These are phyloP conservation scores for Sigmodon hispidus DNA, from an alignment of 2,113 vertebrate species.

Conservation along the genomic window DNA sequence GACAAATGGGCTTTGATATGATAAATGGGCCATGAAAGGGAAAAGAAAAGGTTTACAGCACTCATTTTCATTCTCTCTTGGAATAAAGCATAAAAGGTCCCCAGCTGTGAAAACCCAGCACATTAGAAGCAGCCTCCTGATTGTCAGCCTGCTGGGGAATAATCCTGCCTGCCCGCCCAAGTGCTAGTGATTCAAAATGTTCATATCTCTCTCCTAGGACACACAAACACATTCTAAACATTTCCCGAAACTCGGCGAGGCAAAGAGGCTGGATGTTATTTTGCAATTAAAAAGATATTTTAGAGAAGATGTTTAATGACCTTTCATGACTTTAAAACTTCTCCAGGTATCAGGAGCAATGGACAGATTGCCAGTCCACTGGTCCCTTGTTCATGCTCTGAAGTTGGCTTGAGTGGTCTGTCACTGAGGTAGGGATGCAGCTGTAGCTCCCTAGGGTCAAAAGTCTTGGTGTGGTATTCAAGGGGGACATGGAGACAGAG, in stretches of 20 bases:
- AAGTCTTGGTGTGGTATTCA: neutral
- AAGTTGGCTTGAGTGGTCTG: neutral
- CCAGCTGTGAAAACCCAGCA: slow-evolving; percentile 42
- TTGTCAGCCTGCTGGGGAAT: slow-evolving; percentile 53
- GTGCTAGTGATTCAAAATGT: slow-evolving; percentile 51
- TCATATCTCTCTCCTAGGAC: slow-evolving; percentile 35
- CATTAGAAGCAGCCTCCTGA: slow-evolving; percentile 56
- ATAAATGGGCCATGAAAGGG: slow-evolving; percentile 64
- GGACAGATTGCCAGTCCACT: rapidly evolving
- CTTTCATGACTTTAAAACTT: neutral
- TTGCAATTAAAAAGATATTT: slow-evolving; percentile 64
- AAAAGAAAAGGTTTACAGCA: neutral
- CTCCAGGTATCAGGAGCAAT: neutral
- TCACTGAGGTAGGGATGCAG: neutral
- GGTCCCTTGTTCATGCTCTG: neutral
- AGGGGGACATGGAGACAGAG: too few species aligned
- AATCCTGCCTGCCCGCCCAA: slow-evolving; percentile 23
- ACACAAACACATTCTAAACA: neutral
- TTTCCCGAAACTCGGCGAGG: neutral
- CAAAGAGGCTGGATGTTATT: slow-evolving; percentile 7
- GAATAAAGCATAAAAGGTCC: slow-evolving; percentile 48
- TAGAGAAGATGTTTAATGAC: slow-evolving; percentile 33
- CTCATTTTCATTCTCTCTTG: slow-evolving; percentile 42
- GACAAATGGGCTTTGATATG: slow-evolving; percentile 71
- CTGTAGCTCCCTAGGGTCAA: neutral